Percentiles rank a stretch among this genome's conserved stretches.
phyloP scores from a whole-genome alignment of 1,140 invertebrate genomes.

The Pseudomyrmex flavicornis region DNA sequence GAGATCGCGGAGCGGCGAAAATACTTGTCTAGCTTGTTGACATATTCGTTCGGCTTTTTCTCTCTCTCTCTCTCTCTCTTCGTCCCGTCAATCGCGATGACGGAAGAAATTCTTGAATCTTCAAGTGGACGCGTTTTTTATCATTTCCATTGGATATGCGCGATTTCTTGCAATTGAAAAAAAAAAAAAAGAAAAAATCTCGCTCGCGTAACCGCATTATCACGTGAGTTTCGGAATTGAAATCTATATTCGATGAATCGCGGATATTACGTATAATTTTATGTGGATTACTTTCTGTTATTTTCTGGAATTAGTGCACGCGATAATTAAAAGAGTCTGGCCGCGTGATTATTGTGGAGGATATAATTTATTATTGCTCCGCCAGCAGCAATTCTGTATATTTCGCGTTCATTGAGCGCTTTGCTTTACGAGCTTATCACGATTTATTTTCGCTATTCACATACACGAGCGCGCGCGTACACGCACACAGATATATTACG shows the following conservation, averaged over 20 bases:
- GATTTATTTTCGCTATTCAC: slow-evolving; percentile 44
- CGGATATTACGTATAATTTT: slow-evolving; percentile 10
- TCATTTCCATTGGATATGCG: neutral
- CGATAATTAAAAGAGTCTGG: slow-evolving; percentile 28
- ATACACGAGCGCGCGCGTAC: no score
- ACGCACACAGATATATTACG: no score
- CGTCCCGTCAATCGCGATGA: neutral
- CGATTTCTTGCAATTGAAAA: neutral
- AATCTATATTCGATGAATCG: neutral
- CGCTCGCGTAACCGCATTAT: neutral
- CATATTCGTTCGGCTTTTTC: neutral
- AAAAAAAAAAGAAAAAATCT: neutral
- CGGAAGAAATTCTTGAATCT: neutral
- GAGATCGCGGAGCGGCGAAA: neutral
- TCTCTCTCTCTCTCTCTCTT: neutral
- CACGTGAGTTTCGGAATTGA: neutral
- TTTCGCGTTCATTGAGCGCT: neutral
- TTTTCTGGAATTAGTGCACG: neutral
- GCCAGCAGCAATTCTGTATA: neutral
- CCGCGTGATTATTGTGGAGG: slow-evolving; percentile 11
- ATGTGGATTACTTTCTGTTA: slow-evolving; percentile 12
- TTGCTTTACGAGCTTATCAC: slow-evolving; percentile 16
- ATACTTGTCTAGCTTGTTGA: neutral
- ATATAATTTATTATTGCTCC: slow-evolving; percentile 28
- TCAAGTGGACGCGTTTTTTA: neutral